Base-by-base conservation (phyloP, 2,888 invertebrate species). In the Zhuqinia jingwanae region DNA sequence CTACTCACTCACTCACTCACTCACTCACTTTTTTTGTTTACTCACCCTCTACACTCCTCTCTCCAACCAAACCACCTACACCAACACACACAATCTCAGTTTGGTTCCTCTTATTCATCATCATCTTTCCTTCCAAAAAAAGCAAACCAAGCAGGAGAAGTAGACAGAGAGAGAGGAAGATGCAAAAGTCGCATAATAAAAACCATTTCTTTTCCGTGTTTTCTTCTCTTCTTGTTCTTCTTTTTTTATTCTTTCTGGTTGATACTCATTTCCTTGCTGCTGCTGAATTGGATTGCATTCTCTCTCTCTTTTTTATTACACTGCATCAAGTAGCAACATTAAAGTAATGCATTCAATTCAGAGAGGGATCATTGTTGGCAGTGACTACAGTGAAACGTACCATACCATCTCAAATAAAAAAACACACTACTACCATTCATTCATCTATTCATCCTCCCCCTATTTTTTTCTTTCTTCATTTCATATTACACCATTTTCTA, bases 181-280 rank as follows among this genome's bases (percentile, higher is more conserved):
- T 25, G 56, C 75, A 75, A 75, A 75, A 36, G 53, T 75, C 75
- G 75, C 53, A 75, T 56, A 56, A 56, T 75, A 75, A 75, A 75
- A 56, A 11, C 56, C 20, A 75, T 75, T 75, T 56, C 30, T 17
- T 75, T 36, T n/a, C n/a, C n/a, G n/a, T n/a, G n/a, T n/a, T n/a
- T n/a, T n/a, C n/a, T n/a, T n/a, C n/a, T n/a, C n/a, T n/a, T n/a
- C n/a, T n/a, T 30, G 8, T 75, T 50, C 27, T 70, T 36, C 3
- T 22, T 20, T 25, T 17, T 45, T 60, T 27, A 25, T 17, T 36
- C 36, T 36, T n/a, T 58, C 58, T 17, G 30, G 17, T 11, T 30
- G n/a, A 30, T 53, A 25, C 36, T 70, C 36, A 30, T 75, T 56
- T 56, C 47, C 50, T 36, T 8, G 8, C 8, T 8, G 3, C 36